phyloP scores from a whole-genome alignment of 1,140 invertebrate genomes.

The Cyrtorhinus lividipennis region DNA sequence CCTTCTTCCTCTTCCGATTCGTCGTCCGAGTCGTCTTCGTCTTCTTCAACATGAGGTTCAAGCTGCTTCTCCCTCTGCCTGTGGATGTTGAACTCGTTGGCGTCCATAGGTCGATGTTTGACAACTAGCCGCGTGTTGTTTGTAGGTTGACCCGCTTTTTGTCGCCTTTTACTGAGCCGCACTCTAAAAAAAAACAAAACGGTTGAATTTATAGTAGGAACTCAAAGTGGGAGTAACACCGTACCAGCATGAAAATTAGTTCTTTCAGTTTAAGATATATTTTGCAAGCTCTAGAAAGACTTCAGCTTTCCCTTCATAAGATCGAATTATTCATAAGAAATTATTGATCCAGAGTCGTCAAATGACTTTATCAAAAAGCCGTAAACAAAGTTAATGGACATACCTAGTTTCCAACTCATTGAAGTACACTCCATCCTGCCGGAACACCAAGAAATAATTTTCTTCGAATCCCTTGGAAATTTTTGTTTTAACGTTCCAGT shows the following conservation, averaged over 20 bases:
- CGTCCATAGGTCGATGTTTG: constrained; percentile 75
- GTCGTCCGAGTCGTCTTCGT: constrained; percentile 48
- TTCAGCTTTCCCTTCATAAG: neutral
- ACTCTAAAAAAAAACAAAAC: constrained; percentile 44
- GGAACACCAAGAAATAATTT: constrained; percentile 92
- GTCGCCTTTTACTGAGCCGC: constrained; percentile 73
- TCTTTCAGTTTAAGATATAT: neutral
- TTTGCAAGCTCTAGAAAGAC: neutral
- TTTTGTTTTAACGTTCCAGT: constrained; percentile 99
- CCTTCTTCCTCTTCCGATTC: constrained; percentile 22
- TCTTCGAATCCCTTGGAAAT: constrained; percentile 95
- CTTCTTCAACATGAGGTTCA: constrained; percentile 64
- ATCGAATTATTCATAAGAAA: neutral
- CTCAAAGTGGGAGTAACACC: neutral
- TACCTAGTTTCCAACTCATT: constrained; percentile 89
- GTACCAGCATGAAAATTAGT: neutral
- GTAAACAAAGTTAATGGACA: neutral
- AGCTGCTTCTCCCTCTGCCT: constrained; percentile 71
- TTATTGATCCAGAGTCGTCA: neutral
- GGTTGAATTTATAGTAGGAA: neutral
- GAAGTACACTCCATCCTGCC: constrained; percentile 85
- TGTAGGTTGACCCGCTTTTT: constrained; percentile 50
- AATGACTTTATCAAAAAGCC: neutral
- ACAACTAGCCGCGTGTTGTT: constrained; percentile 78
- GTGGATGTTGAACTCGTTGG: constrained; percentile 73